Evolutionary conservation across 2,888 invertebrate genomes (phyloP).

Genomic region (Dryadula phaetusa): DNA sequence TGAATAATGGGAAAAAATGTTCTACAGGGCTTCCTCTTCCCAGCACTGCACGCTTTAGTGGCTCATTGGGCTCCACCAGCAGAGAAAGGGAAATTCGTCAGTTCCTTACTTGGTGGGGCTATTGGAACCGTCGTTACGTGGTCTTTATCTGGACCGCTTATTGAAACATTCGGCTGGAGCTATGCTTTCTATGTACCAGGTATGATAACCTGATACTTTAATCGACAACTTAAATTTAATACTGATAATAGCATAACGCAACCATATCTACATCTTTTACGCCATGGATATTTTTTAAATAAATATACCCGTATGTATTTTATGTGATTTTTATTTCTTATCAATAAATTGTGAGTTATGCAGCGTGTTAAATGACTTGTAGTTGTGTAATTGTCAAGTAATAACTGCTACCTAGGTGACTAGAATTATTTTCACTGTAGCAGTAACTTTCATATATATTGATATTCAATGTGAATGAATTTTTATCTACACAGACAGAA

Average conservation of each 20-base stretch:
- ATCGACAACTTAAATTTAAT: too few species aligned
- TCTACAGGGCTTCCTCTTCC: slow-evolving; percentile 85
- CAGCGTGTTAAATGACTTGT: not conserved
- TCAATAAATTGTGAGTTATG: not conserved
- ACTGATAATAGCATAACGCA: not conserved
- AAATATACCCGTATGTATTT: not conserved
- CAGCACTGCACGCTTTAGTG: slow-evolving; percentile 86
- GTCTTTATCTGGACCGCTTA: slow-evolving; percentile 87
- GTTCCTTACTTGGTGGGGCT: slow-evolving; percentile 87
- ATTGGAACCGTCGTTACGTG: slow-evolving; percentile 89
- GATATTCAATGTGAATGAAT: slow-evolving; percentile 37
- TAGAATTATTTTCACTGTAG: slow-evolving; percentile 22
- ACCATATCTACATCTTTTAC: too few species aligned
- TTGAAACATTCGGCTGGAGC: slow-evolving; percentile 87
- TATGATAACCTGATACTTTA: slow-evolving; percentile 50
- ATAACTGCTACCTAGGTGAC: slow-evolving; percentile 1
- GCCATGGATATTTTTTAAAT: too few species aligned
- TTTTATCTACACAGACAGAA: slow-evolving; percentile 36
- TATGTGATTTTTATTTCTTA: slow-evolving; percentile 1
- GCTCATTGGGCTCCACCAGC: slow-evolving; percentile 90
- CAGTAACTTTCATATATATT: slow-evolving; percentile 27
- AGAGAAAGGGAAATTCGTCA: slow-evolving; percentile 89
- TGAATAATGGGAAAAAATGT: not conserved
- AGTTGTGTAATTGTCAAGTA: not conserved
- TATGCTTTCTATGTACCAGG: slow-evolving; percentile 87